phyloP scores from a whole-genome alignment of 2,113 vertebrate species.

The Terrapene triunguis region DNA sequence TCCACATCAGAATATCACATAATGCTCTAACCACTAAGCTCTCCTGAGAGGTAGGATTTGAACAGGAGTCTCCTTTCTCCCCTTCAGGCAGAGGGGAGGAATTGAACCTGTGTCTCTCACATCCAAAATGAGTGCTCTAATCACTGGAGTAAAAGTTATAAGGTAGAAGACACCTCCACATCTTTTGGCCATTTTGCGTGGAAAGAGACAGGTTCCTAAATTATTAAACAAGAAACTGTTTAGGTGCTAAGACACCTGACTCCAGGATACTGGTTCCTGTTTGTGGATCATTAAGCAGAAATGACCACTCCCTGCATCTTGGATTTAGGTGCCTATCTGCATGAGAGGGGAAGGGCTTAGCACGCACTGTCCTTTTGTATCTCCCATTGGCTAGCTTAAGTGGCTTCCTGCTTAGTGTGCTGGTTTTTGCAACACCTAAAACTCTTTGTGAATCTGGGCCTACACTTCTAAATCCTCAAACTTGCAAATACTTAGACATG shows the following conservation, averaged over 20 bases:
- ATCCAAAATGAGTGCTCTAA: neutral
- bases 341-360: neutral
- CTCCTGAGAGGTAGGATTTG: neutral
- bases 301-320: neutral
- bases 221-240: too few relatives aligned
- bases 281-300: neutral
- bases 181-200: neutral
- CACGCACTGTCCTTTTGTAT: neutral
- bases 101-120: neutral
- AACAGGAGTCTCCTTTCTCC: neutral
- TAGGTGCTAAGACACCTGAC: neutral
- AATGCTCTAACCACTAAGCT: neutral
- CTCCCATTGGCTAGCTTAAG: neutral
- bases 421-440: neutral
- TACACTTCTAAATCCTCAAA: neutral
- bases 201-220: neutral
- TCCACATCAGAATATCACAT: neutral
- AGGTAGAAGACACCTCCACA: neutral
- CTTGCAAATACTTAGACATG: rapidly evolving
- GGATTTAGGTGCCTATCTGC: neutral
- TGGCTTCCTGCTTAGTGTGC: neutral
- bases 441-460: neutral
- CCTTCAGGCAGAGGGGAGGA: neutral
- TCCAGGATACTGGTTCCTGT: neutral
- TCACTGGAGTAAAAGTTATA: neutral